These are phyloP conservation scores for Ammodytes dubius DNA, from an alignment of 2,113 vertebrate genomes.

Conservation along the genomic window DNA sequence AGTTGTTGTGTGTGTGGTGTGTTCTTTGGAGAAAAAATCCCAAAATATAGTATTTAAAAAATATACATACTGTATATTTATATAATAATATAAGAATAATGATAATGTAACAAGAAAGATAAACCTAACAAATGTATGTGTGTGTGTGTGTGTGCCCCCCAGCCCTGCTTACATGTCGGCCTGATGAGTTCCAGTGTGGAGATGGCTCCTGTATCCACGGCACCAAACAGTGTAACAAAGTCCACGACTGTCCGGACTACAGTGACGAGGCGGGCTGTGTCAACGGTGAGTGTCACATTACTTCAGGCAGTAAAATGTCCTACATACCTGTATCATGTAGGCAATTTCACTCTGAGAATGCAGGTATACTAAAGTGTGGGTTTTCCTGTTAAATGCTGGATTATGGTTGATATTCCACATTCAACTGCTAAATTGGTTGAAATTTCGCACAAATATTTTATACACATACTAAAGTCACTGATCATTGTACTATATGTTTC, in stretches of 20 bases:
- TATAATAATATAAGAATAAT: too few species aligned
- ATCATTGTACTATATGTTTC: neutral
- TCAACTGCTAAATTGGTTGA: neutral
- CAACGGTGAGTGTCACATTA: slow-evolving; percentile 83
- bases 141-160: slow-evolving; percentile 20
- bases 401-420: neutral
- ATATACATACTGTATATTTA: too few species aligned
- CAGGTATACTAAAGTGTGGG: neutral
- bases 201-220: slow-evolving; percentile 94
- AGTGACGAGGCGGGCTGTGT: slow-evolving; percentile 94
- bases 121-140: neutral
- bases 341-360: neutral
- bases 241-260: slow-evolving; percentile 92
- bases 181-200: slow-evolving; percentile 94
- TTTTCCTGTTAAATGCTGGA: neutral
- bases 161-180: slow-evolving; percentile 92
- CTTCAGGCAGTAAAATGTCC: neutral
- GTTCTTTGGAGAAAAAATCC: too few species aligned
- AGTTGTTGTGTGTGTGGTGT: too few species aligned
- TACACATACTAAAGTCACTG: neutral
- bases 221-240: slow-evolving; percentile 92
- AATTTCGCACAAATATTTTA: too few species aligned
- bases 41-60: too few species aligned
- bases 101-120: neutral
- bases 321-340: neutral